phyloP scores from a whole-genome alignment of 2,113 vertebrate species.

The Indri indri region DNA sequence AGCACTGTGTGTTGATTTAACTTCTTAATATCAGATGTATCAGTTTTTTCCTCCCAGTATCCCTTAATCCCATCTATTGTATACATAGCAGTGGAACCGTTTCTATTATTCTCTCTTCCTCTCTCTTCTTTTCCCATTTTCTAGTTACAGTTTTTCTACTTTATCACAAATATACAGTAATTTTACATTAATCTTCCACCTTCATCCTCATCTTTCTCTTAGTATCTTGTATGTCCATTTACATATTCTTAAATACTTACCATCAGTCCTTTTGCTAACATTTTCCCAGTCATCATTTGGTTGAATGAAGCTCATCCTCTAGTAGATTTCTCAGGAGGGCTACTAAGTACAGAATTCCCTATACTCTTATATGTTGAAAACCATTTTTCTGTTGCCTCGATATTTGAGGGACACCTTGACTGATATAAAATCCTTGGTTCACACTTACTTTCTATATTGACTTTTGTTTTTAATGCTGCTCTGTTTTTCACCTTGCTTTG shows the following conservation, averaged over 20 bases:
- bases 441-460: neutral
- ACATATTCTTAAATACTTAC: neutral
- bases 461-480: neutral
- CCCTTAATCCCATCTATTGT: neutral
- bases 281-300: neutral
- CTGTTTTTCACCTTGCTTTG: neutral
- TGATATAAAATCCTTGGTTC: constrained; percentile 3
- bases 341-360: neutral
- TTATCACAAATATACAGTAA: neutral
- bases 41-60: neutral
- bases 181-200: neutral
- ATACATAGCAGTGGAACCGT: neutral
- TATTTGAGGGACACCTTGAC: neutral
- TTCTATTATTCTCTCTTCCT: neutral
- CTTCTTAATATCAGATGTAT: neutral
- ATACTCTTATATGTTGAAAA: neutral
- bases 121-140: neutral
- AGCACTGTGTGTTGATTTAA: neutral
- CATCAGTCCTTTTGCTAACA: neutral
- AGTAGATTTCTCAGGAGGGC: neutral
- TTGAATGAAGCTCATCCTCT: neutral
- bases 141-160: neutral
- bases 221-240: neutral
- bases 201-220: neutral
- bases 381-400: neutral